phyloP scores from a whole-genome alignment of 2,113 vertebrate genomes.

The Casuarius casuarius region DNA sequence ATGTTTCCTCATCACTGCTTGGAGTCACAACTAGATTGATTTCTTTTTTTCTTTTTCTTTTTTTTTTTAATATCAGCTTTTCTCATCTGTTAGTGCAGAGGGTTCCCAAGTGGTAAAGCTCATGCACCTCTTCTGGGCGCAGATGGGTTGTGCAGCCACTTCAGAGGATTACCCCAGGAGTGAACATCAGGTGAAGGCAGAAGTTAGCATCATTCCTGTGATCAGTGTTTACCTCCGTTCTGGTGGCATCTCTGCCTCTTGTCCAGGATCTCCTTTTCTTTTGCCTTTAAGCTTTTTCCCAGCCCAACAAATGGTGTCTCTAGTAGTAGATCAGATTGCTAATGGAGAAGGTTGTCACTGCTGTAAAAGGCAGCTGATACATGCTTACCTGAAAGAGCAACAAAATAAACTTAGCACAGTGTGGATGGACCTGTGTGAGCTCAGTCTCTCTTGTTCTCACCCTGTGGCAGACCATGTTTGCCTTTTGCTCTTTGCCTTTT shows the following conservation, averaged over 20 bases:
- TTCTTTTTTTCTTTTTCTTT: accelerated
- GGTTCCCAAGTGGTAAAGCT: neutral
- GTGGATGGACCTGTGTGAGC: neutral
- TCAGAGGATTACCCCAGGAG: neutral
- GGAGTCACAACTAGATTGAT: neutral
- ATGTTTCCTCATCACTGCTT: neutral
- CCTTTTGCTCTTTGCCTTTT: neutral
- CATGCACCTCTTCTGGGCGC: neutral
- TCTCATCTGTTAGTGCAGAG: neutral
- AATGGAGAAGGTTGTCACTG: neutral
- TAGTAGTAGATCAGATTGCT: neutral
- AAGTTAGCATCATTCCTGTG: neutral
- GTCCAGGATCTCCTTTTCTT: neutral
- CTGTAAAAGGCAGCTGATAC: neutral
- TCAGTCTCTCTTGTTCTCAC: neutral
- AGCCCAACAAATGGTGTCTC: neutral
- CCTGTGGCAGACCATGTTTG: neutral
- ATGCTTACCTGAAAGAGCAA: neutral
- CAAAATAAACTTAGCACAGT: neutral
- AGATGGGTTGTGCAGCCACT: neutral
- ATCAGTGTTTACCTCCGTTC: neutral
- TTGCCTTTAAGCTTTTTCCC: neutral
- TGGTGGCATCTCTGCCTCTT: neutral
- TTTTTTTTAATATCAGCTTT: neutral
- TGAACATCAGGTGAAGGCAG: neutral